Percentiles rank a stretch among this genome's conserved stretches.
Conservation (phyloP, 2,888 invertebrate genomes). For the Tinea semifulvella region DNA sequence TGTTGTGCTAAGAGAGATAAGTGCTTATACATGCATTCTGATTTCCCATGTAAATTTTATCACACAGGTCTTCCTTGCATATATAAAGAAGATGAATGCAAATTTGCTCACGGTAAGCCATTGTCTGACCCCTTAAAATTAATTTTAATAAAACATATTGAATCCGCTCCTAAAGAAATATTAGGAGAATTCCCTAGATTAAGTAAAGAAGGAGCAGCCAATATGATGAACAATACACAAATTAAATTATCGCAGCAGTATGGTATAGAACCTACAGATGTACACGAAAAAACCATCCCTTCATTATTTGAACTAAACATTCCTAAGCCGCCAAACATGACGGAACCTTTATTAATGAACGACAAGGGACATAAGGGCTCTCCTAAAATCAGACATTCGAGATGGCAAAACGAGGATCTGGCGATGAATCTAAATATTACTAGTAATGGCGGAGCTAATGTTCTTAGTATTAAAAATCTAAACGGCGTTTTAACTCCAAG, state of each 20-base stretch:
- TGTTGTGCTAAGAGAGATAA: slow-evolving; percentile 95
- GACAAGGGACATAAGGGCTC: slow-evolving; percentile 49
- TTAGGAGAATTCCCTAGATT: slow-evolving; percentile 89
- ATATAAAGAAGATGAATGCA: slow-evolving; percentile 83
- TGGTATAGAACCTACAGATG: slow-evolving; percentile 34
- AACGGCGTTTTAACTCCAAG: slow-evolving; percentile 64
- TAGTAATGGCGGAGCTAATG: slow-evolving; percentile 30
- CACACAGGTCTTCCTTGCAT: slow-evolving; percentile 91
- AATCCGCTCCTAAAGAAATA: slow-evolving; percentile 91
- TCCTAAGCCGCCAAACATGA: slow-evolving; percentile 41
- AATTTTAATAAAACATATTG: slow-evolving; percentile 78
- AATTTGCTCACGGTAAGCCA: slow-evolving; percentile 91
- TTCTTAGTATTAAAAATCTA: slow-evolving; percentile 66
- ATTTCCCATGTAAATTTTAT: slow-evolving; percentile 97
- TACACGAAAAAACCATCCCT: slow-evolving; percentile 45
- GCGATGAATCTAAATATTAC: slow-evolving; percentile 28
- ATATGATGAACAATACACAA: slow-evolving; percentile 61
- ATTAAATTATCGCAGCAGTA: slow-evolving; percentile 51
- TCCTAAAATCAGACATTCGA: slow-evolving; percentile 56
- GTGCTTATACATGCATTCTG: slow-evolving; percentile 95
- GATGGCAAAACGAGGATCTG: slow-evolving; percentile 58
- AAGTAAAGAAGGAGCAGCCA: slow-evolving; percentile 77
- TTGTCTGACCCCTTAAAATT: slow-evolving; percentile 80
- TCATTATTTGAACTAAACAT: slow-evolving; percentile 59
- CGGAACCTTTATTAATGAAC: slow-evolving; percentile 34